Conservation (phyloP, 2,113 vertebrate genomes). For the Takifugu flavidus region DNA sequence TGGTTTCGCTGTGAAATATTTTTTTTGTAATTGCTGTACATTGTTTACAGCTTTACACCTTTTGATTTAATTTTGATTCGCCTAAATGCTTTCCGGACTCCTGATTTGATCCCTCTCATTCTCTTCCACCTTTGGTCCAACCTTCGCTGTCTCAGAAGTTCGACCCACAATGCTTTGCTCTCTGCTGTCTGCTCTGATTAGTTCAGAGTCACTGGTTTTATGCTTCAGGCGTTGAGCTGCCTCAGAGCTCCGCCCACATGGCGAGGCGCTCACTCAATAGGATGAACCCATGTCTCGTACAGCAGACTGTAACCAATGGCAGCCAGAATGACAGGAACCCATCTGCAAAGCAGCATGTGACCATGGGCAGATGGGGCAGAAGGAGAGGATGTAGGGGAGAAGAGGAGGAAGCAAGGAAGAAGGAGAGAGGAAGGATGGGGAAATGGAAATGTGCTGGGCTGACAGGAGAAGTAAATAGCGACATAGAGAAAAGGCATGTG, state of each 20-base stretch:
- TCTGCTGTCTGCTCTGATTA: conserved; percentile 67
- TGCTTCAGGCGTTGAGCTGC: conserved; percentile 54
- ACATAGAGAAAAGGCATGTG: no score
- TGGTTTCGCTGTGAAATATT: background rate
- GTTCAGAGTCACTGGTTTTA: conserved; percentile 64
- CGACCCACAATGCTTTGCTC: conserved; percentile 65
- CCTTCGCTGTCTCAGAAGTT: conserved; percentile 11
- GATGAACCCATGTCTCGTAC: conserved; percentile 29
- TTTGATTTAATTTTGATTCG: background rate
- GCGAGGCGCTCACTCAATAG: conserved; percentile 31
- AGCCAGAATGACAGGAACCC: conserved; percentile 24
- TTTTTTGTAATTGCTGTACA: conserved; percentile 2
- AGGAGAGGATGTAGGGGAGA: conserved; percentile 4
- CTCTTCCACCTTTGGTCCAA: conserved; percentile 6
- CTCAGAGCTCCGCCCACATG: conserved; percentile 29
- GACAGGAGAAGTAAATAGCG: background rate
- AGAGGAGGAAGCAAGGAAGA: background rate
- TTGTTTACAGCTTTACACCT: background rate
- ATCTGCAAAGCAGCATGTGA: conserved; percentile 68
- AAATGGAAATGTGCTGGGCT: background rate
- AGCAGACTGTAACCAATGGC: conserved; percentile 47
- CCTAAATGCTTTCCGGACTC: no score
- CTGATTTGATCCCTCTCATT: background rate
- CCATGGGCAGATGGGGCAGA: conserved; percentile 52
- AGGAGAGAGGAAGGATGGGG: background rate